Percentiles rank a stretch among this genome's conserved stretches.
These are phyloP conservation scores for Lordiphosa stackelbergi DNA, from an alignment of 1,140 invertebrate genomes.

Conservation along the genomic window DNA sequence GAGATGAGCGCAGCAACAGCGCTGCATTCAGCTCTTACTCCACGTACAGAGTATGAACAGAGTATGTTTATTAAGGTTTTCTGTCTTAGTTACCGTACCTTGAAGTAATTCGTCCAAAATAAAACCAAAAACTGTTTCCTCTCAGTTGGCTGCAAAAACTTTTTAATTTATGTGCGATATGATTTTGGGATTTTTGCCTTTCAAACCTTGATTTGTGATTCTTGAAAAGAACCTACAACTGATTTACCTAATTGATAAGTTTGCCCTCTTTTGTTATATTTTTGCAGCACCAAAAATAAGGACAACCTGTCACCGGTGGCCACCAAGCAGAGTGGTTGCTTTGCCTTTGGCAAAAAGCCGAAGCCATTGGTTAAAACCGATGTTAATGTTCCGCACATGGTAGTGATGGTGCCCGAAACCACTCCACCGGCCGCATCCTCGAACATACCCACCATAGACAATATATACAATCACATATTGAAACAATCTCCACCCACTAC, in stretches of 20 bases:
- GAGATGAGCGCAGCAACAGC: no score
- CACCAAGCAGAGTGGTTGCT: slow-evolving; percentile 68
- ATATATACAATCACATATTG: slow-evolving; percentile 55
- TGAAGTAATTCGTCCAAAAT: no score
- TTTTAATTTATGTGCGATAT: no score
- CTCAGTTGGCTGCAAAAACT: no score
- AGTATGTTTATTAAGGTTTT: no score
- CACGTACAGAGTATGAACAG: no score
- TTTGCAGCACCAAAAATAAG: slow-evolving; percentile 58
- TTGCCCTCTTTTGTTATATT: no score
- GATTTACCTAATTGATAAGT: not conserved
- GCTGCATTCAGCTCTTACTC: no score
- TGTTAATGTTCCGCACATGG: slow-evolving; percentile 4
- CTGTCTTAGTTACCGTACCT: no score
- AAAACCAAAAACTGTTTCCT: no score
- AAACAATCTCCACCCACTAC: slow-evolving; percentile 11
- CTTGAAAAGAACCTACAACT: not conserved
- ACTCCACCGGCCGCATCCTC: slow-evolving; percentile 1
- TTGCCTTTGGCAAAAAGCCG: slow-evolving; percentile 65
- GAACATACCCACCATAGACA: slow-evolving; percentile 55
- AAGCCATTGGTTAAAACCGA: slow-evolving; percentile 31
- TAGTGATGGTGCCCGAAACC: not conserved
- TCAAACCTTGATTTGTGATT: not conserved
- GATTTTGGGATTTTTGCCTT: not conserved
- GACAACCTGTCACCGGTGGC: slow-evolving; percentile 69